Conservation (phyloP, 2,888 invertebrate genomes). For the Euplagia quadripunctaria region DNA sequence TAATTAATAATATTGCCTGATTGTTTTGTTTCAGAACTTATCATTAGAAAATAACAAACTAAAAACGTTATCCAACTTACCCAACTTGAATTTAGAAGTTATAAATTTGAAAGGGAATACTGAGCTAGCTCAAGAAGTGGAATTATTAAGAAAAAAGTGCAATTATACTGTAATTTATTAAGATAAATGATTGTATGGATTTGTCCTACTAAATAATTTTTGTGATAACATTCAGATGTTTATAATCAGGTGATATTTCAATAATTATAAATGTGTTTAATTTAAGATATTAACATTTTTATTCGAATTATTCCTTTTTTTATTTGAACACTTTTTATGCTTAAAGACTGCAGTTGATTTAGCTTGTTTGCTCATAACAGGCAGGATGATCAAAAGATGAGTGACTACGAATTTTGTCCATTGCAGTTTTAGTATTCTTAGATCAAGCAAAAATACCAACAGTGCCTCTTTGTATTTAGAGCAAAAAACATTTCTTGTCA, state of each 20-base stretch:
- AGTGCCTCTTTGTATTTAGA: neutral
- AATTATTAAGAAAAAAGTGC: slow-evolving; percentile 66
- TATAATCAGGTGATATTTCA: neutral
- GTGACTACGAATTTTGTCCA: neutral
- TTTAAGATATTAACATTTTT: neutral
- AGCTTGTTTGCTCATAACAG: neutral
- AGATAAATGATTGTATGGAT: slow-evolving; percentile 21
- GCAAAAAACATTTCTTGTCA: neutral
- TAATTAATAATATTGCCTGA: neutral
- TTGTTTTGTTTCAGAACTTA: slow-evolving; percentile 76
- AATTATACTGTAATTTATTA: slow-evolving; percentile 65
- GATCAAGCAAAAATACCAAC: neutral
- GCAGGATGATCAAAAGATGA: neutral
- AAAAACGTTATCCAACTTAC: slow-evolving; percentile 81
- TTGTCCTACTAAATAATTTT: neutral
- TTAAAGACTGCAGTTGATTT: neutral
- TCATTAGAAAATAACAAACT: slow-evolving; percentile 84
- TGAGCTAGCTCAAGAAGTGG: slow-evolving; percentile 65
- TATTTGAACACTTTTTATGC: neutral
- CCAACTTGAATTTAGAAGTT: slow-evolving; percentile 78
- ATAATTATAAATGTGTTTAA: neutral
- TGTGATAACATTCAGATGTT: neutral
- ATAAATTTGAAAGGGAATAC: slow-evolving; percentile 83
- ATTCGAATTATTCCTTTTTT: neutral
- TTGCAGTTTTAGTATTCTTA: neutral